Evolutionary conservation across 2,797 vertebrate species (phyloP).

Genomic region (Manis pentadactyla): DNA sequence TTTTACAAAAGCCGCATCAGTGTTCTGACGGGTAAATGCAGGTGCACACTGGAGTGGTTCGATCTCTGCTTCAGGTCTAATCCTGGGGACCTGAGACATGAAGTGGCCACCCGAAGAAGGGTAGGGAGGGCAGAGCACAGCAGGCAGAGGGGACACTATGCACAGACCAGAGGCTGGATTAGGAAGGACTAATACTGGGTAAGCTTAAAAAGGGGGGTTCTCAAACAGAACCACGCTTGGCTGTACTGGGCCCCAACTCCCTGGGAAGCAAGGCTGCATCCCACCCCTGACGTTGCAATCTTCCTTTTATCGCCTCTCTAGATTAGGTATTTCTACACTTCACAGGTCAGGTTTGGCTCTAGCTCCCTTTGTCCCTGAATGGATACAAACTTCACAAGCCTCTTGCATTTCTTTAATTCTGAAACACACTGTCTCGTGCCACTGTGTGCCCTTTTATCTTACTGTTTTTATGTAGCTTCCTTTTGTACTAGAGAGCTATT

Average conservation of each 20-base stretch:
- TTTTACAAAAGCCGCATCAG: neutral
- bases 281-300: neutral
- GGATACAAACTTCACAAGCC: neutral
- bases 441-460: neutral
- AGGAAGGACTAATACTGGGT: neutral
- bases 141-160: neutral
- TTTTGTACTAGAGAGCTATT: neutral
- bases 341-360: neutral
- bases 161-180: neutral
- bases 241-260: neutral
- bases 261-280: neutral
- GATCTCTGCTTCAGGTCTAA: no score
- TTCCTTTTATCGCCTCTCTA: neutral
- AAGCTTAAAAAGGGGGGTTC: neutral
- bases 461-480: neutral
- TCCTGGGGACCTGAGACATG: neutral
- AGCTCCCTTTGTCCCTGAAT: neutral
- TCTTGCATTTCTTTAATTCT: neutral
- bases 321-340: neutral
- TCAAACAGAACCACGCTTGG: neutral
- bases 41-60: neutral
- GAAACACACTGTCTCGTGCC: neutral
- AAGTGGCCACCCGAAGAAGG: neutral
- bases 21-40: no score
- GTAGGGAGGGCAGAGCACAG: neutral